phyloP scores from a whole-genome alignment of 2,888 invertebrate genomes.

The Coremacera marginata region DNA sequence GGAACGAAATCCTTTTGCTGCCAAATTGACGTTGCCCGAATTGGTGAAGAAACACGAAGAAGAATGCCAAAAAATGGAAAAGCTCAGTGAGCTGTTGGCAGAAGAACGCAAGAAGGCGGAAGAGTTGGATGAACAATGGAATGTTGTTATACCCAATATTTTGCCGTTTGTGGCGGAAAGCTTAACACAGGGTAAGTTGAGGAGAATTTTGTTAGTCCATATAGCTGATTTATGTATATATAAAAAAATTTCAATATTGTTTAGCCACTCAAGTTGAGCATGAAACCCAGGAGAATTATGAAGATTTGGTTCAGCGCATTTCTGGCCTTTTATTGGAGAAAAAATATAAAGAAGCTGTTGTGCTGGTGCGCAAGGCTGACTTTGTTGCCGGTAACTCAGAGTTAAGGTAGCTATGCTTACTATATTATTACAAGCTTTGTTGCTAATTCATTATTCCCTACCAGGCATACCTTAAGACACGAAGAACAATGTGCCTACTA shows the following conservation, averaged over 20 bases:
- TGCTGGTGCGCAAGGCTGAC: conserved; percentile 64
- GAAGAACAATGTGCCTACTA: conserved; percentile 66
- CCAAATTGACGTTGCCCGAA: conserved; percentile 73
- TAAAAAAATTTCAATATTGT: too few relatives aligned
- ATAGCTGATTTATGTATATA: background rate
- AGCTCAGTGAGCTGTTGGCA: conserved; percentile 72
- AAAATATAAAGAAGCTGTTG: conserved; percentile 63
- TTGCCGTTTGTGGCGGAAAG: conserved; percentile 61
- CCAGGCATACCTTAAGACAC: conserved; percentile 53
- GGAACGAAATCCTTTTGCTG: conserved; percentile 88
- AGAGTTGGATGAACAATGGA: conserved; percentile 70
- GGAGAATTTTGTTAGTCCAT: background rate
- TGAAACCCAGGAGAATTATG: conserved; percentile 61
- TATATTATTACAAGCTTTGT: background rate
- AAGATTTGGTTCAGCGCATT: conserved; percentile 60
- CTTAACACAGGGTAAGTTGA: conserved; percentile 55
- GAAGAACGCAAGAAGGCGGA: conserved; percentile 72
- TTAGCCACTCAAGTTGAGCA: conserved; percentile 53
- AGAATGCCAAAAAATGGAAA: conserved; percentile 64
- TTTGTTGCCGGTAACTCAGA: conserved; percentile 63
- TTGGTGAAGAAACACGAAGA: conserved; percentile 74
- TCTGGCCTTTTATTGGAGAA: conserved; percentile 59
- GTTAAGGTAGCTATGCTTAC: conserved; percentile 51
- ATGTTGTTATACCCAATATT: conserved; percentile 58
- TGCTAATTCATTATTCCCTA: background rate